Percentiles rank a stretch among this genome's conserved stretches.
Evolutionary conservation across 2,113 vertebrate genomes (phyloP).

Genomic region (Polypterus senegalus): DNA sequence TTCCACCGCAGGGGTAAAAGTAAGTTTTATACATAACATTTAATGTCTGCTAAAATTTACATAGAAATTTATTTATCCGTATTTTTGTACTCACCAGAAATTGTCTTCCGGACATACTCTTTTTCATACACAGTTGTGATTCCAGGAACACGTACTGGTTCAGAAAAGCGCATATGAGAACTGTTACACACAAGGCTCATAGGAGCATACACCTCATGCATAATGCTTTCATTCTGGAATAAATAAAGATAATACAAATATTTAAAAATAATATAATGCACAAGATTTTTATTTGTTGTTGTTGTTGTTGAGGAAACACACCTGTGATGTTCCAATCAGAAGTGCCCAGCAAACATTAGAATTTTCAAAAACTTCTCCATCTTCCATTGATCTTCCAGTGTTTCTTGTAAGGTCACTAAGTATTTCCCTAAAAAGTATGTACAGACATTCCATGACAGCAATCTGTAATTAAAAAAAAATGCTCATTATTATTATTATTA

Average conservation of each 20-base stretch:
- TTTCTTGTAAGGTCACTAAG: slow-evolving; percentile 21
- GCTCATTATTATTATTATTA: no score
- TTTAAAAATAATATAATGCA: background rate
- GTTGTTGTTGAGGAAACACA: no score
- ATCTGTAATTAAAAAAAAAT: slow-evolving; percentile 23
- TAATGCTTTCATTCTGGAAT: slow-evolving; percentile 18
- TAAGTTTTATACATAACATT: no score
- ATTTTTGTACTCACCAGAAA: slow-evolving; percentile 32
- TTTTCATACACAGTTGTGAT: slow-evolving; percentile 27
- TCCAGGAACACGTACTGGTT: slow-evolving; percentile 35
- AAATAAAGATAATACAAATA: slow-evolving; percentile 2
- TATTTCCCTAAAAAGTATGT: slow-evolving; percentile 37
- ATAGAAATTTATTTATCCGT: no score
- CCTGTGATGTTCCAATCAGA: slow-evolving; percentile 19
- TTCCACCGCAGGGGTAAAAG: no score
- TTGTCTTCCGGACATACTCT: slow-evolving; percentile 24
- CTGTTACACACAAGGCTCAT: slow-evolving; percentile 18
- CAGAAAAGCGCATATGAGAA: slow-evolving; percentile 21
- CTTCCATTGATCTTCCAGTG: slow-evolving; percentile 17
- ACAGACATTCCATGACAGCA: slow-evolving; percentile 36
- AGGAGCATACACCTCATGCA: slow-evolving; percentile 23
- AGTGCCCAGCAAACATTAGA: slow-evolving; percentile 37
- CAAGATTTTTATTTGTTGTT: background rate
- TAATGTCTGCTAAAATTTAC: no score
- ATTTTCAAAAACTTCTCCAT: slow-evolving; percentile 36